Conservation (phyloP, 2,113 vertebrate genomes). For the Lepidothrix coronata region DNA sequence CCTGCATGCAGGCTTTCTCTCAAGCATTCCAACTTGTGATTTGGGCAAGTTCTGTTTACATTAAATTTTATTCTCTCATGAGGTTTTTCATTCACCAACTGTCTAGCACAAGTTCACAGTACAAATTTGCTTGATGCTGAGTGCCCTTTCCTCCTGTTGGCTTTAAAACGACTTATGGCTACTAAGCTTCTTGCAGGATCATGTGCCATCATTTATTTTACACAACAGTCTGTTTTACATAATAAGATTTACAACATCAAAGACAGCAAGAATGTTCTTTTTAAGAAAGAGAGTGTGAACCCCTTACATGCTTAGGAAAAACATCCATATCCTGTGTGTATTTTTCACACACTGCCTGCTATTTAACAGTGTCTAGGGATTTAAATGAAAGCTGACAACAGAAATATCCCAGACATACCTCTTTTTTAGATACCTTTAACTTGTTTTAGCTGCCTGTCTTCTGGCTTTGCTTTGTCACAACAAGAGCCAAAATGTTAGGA, state of each 20-base stretch:
- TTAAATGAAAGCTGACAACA: constrained; percentile 54
- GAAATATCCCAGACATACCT: constrained; percentile 17
- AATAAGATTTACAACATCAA: constrained; percentile 59
- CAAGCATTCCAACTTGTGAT: neutral
- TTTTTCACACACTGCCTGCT: neutral
- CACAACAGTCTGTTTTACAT: constrained; percentile 44
- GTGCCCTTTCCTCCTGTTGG: constrained; percentile 1
- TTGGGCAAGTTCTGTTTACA: neutral
- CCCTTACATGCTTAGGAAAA: constrained; percentile 24
- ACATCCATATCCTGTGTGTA: neutral
- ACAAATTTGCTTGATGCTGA: neutral
- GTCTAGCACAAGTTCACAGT: neutral
- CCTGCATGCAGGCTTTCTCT: neutral
- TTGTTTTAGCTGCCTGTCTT: constrained; percentile 17
- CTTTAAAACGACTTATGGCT: neutral
- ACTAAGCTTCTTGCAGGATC: constrained; percentile 41
- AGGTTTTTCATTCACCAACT: neutral
- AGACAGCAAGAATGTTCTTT: constrained; percentile 33
- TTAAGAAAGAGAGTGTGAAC: constrained; percentile 26
- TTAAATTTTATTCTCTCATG: neutral
- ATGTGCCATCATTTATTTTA: constrained; percentile 50
- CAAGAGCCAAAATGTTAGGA: neutral
- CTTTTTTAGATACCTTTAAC: constrained; percentile 27
- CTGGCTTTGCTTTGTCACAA: neutral
- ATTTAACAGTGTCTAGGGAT: constrained; percentile 18